phyloP scores from a whole-genome alignment of 1,140 invertebrate species.

The Cherax destructor region DNA sequence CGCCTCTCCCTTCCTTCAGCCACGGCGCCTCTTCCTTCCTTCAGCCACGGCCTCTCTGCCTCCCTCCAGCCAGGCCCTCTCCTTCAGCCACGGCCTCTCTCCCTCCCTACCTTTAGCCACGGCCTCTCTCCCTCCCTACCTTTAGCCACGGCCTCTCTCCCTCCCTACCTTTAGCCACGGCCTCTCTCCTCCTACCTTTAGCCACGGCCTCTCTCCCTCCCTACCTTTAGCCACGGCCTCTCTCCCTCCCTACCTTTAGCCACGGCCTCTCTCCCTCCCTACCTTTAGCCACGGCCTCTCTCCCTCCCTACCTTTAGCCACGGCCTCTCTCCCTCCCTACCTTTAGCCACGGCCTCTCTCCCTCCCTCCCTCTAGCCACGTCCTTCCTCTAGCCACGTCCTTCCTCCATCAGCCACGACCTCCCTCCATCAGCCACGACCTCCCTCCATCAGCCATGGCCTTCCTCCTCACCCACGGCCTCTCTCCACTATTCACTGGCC shows the following conservation, averaged over 20 bases:
- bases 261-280: too few species aligned
- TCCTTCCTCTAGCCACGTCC: background rate
- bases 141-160: background rate
- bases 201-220: too few species aligned
- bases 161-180: background rate
- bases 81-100: background rate
- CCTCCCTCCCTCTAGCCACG: background rate
- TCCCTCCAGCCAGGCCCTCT: background rate
- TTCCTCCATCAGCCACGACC: background rate
- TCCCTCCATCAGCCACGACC: too few species aligned
- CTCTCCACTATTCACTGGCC: background rate
- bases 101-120: constrained; percentile 1
- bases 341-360: background rate
- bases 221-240: too few species aligned
- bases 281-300: too few species aligned
- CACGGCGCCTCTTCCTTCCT: background rate
- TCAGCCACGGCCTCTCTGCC: background rate
- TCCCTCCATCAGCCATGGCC: too few species aligned
- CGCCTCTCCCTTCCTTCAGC: background rate
- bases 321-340: too few species aligned
- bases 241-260: too few species aligned
- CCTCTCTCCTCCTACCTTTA: too few species aligned
- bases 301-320: too few species aligned
- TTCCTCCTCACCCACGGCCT: background rate
- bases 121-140: too few species aligned